Conservation (phyloP, 2,888 invertebrate genomes). For the Hemistola chrysoprasaria region DNA sequence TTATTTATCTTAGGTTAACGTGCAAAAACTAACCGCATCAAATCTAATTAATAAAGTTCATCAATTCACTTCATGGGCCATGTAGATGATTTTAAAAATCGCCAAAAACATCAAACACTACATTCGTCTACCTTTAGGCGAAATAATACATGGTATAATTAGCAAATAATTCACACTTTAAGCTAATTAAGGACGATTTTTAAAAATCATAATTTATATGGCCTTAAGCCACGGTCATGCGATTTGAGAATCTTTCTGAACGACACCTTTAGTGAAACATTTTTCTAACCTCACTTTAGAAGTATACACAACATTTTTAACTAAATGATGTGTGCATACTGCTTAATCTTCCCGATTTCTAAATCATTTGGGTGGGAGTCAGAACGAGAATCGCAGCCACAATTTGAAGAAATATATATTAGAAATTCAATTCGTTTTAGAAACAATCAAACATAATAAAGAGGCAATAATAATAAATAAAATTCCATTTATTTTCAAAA, state of each 20-base stretch:
- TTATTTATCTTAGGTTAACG: conserved; percentile 20
- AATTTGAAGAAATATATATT: too few relatives aligned
- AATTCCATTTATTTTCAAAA: too few relatives aligned
- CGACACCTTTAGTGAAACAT: conserved; percentile 5
- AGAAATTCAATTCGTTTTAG: neutral
- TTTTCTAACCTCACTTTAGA: neutral
- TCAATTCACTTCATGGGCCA: conserved; percentile 25
- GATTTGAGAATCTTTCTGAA: conserved; percentile 41
- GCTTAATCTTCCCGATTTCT: too few relatives aligned
- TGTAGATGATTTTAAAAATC: conserved; percentile 29
- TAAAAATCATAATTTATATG: conserved; percentile 37
- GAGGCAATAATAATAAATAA: too few relatives aligned
- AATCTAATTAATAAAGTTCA: conserved; percentile 23
- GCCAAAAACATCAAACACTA: conserved; percentile 19
- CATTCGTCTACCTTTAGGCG: conserved; percentile 6
- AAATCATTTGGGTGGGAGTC: conserved; percentile 22
- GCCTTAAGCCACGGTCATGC: conserved; percentile 51
- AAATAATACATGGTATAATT: conserved; percentile 12
- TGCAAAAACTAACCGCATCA: conserved; percentile 28
- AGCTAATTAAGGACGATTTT: conserved; percentile 37
- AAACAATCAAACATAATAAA: too few relatives aligned
- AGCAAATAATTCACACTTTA: conserved; percentile 11
- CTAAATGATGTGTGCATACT: conserved; percentile 19
- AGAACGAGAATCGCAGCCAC: too few relatives aligned
- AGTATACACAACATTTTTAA: conserved; percentile 17